Base-by-base conservation (phyloP, 1,140 invertebrate genomes). In the Heliconius hermathena region DNA sequence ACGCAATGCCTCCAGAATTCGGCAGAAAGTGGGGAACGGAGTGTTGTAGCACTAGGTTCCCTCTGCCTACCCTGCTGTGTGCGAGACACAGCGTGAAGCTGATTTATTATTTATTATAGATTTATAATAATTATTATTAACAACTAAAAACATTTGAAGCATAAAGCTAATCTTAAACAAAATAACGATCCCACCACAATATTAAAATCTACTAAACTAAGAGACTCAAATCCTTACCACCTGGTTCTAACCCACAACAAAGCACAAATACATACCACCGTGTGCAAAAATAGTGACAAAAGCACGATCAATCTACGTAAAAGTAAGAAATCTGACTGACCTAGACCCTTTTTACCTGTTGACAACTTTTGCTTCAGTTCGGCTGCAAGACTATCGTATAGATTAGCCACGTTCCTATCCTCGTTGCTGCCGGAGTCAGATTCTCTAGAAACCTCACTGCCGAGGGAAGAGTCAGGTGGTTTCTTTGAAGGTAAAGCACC, bases 341-440 rank as follows among this genome's bases (percentile, higher is more conserved):
- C 93, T 94, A 93, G 54, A 75, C 90, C 91, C 81, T 92, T 91
- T 94, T 94, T 94, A 93, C 92, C 92, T 93, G 93, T 94, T 79
- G 96, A 96, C 82, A 99, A 95, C 91, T 99, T 98, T 81, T 97
- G 97, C 82, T 98, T 96, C 60, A 99, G 94, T 89, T 99, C 99
- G 0, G 98, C 98, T 8, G 98, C 98, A 81, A 99, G 94, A 46
- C 97, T 98, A 91, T 99, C 98, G 90, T 98, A 99, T 22, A 98
- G 95, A 77, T 92, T 92, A 78, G 95, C 95, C 81, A 94, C 89
- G 71, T 94, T 95, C 95, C 91, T 95, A 84, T 97, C 97, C 82
- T 97, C 97, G 78, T 96, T 97, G 79, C 96, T 97, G 82, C 97
- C 97, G 9, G 97, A 97, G 82, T 97, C 97, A 11, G 97, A 95